Conservation (phyloP, 2,797 vertebrate species). For the Carapus acus region DNA sequence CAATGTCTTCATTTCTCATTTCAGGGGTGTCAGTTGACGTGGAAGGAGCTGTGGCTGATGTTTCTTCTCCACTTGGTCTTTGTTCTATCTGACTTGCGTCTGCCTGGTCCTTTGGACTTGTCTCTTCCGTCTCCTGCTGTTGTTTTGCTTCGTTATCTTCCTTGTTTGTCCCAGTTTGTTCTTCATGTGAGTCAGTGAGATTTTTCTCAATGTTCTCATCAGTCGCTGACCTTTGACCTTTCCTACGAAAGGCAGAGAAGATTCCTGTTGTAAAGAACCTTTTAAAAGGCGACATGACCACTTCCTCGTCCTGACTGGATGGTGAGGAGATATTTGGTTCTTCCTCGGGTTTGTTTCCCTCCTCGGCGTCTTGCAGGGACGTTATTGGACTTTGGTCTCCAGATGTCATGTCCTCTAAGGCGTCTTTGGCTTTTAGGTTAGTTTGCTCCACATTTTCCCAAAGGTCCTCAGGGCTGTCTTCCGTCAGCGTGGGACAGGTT, state of each 20-base stretch:
- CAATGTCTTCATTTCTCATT: background rate
- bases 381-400: conserved; percentile 29
- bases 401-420: conserved; percentile 35
- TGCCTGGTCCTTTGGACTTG: conserved; percentile 41
- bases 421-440: conserved; percentile 35
- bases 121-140: conserved; percentile 30
- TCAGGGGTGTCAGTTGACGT: conserved; percentile 17
- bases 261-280: conserved; percentile 86
- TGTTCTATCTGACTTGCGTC: conserved; percentile 25
- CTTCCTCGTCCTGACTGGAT: conserved; percentile 55
- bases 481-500: conserved; percentile 46
- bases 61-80: conserved; percentile 40
- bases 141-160: conserved; percentile 39
- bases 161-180: conserved; percentile 27
- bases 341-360: conserved; percentile 45
- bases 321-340: conserved; percentile 44
- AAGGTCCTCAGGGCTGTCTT: conserved; percentile 38
- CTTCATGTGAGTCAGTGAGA: conserved; percentile 35
- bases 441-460: conserved; percentile 37
- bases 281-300: conserved; percentile 79
- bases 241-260: conserved; percentile 83
- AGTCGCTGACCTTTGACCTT: conserved; percentile 75
- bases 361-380: conserved; percentile 48
- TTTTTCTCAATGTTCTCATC: conserved; percentile 56
- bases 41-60: background rate